A percentile compares a stretch with the other conserved stretches of the same genome.
Conservation (phyloP, 2,113 vertebrate species). For the Trichomycterus rosablanca region DNA sequence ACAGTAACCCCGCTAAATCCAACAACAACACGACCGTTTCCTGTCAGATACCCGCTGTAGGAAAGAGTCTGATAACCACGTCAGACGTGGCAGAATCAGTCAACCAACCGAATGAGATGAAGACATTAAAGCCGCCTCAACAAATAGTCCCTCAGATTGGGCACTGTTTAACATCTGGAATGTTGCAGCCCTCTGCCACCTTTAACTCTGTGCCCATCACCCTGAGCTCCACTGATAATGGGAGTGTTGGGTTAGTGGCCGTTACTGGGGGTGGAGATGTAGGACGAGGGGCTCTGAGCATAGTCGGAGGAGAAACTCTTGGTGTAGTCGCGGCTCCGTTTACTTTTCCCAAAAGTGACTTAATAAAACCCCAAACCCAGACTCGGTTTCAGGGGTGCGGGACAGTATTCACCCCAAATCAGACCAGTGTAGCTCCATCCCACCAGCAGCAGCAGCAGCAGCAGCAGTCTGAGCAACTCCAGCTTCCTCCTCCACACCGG, state of each 20-base stretch:
- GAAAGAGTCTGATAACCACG: conserved; percentile 27
- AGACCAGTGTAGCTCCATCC: conserved; percentile 37
- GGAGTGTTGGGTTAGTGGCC: conserved; percentile 49
- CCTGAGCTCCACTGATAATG: conserved; percentile 55
- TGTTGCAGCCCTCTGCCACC: conserved; percentile 52
- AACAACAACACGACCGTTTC: conserved; percentile 46
- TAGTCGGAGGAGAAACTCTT: conserved; percentile 29
- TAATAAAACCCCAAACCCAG: conserved; percentile 56
- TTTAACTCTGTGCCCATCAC: conserved; percentile 54
- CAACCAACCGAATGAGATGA: conserved; percentile 46
- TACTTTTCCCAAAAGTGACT: conserved; percentile 54
- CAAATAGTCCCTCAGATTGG: conserved; percentile 27
- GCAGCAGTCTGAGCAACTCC: conserved; percentile 29
- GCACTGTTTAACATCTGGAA: conserved; percentile 29
- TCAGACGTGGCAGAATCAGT: conserved; percentile 50
- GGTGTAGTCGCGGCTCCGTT: conserved; percentile 37
- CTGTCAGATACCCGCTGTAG: conserved; percentile 40
- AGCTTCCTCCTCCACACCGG: conserved; percentile 36
- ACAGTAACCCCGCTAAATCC: conserved; percentile 38
- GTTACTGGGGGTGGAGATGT: conserved; percentile 51
- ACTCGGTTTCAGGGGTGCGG: conserved; percentile 33
- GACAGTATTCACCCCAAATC: conserved; percentile 52
- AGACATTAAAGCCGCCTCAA: conserved; percentile 33
- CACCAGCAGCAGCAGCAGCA: conserved; percentile 42
- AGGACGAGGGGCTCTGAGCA: conserved; percentile 51